Base-by-base conservation (phyloP, 2,888 invertebrate genomes). In the Euzophera pinguis region DNA sequence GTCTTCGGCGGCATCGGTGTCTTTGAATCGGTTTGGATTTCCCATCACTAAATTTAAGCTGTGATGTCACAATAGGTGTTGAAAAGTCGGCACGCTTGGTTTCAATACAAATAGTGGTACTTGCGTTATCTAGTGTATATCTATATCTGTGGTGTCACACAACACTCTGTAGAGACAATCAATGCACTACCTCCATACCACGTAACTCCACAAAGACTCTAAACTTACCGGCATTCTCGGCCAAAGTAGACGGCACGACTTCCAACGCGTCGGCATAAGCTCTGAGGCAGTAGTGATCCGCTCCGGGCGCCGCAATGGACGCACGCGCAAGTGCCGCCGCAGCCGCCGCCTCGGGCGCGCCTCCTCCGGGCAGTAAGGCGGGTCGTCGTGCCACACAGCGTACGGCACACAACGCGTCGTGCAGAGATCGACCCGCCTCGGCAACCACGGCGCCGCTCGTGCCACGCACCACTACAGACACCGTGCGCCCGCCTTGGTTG, bases 251-350 rank as follows among this genome's bases (percentile, higher is more conserved):
- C 0, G 90, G 90, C 47, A 91, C 71, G 48, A 91, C 95, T 89
- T 99, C 99, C 53, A 99, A 91, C 4, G 99, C 98, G 78, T 98
- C 97, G 0, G 99, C 98, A 86, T 96, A 99, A 0, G 98, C 98
- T 62, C 96, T 93, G 83, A 98, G 94, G 77, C 99, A 99, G 83
- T 99, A 99, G 56, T 98, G 97, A 78, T 98, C 97, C 49, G 98
- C 95, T 51, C 99, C 99, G 50, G 95, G 94, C 37, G 97, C 92
- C 1, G 95, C 93, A 69, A 97, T 94, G 0, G 99, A 94, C 59
- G 94, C 91, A 16, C 95, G 93, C 6, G 95, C 94, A 52, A 99
- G 90, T 55, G 94, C 94, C 29, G 98, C 90, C 0, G 98, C 95
- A 58, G 99, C 92, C 78, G 99, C 98, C 59, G 97, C 98, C 91